Evolutionary conservation across 2,888 invertebrate species (phyloP).

Genomic region (Tachystola acroxantha): DNA sequence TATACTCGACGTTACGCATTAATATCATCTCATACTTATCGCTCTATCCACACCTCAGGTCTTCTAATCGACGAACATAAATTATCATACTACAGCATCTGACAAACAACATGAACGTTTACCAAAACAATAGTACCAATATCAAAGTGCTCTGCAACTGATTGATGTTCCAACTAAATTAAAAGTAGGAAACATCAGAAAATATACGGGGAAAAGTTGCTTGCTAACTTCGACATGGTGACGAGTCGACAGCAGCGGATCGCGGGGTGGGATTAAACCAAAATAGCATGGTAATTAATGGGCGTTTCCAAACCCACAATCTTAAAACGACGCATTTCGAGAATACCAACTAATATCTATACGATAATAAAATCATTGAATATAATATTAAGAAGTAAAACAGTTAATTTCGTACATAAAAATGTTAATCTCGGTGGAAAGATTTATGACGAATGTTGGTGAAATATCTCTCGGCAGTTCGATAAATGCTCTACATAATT

Average conservation of each 20-base stretch:
- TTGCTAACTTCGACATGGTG: conserved; percentile 43
- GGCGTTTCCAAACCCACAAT: conserved; percentile 55
- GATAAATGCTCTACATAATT: background rate
- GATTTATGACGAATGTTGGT: conserved; percentile 3
- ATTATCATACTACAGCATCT: conserved; percentile 12
- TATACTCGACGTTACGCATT: too few species aligned
- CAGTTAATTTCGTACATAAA: conserved; percentile 3
- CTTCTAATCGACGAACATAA: conserved; percentile 14
- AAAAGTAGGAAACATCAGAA: conserved; percentile 14
- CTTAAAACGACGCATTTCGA: conserved; percentile 50
- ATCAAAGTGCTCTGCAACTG: too few species aligned
- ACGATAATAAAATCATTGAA: conserved; percentile 17
- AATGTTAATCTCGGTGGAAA: conserved; percentile 4
- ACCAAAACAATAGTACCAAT: conserved; percentile 18
- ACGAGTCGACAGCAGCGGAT: conserved; percentile 47
- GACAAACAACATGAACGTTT: conserved; percentile 16
- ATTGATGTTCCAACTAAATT: conserved; percentile 14
- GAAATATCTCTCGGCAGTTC: conserved; percentile 1
- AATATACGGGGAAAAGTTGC: background rate
- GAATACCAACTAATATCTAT: conserved; percentile 41
- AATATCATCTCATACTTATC: too few species aligned
- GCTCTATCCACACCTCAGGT: too few species aligned
- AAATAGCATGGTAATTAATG: conserved; percentile 70
- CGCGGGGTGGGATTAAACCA: conserved; percentile 65
- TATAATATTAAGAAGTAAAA: conserved; percentile 2